phyloP scores from a whole-genome alignment of 2,113 vertebrate species.

The Coptodon rendalli region DNA sequence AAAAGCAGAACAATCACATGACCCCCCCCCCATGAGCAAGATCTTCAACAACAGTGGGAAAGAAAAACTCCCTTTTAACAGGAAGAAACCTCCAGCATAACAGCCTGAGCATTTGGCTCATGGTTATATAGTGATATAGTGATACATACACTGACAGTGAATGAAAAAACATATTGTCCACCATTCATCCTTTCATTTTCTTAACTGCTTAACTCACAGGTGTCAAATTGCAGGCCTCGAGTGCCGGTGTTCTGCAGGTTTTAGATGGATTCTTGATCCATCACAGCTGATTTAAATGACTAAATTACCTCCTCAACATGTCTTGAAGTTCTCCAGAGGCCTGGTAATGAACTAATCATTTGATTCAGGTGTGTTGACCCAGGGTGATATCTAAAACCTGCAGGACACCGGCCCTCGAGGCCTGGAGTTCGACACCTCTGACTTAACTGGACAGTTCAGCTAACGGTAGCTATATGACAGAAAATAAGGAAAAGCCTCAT shows the following conservation, averaged over 20 bases:
- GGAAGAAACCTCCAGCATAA: background rate
- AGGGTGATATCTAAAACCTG: background rate
- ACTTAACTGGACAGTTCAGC: background rate
- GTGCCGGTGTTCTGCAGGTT: background rate
- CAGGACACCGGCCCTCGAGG: fast-evolving
- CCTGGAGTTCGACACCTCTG: fast-evolving
- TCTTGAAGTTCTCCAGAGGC: background rate
- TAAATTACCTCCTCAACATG: background rate
- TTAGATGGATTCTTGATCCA: background rate
- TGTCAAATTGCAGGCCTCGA: background rate
- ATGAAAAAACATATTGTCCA: background rate
- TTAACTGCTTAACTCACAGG: fast-evolving
- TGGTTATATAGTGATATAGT: background rate
- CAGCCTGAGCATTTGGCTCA: background rate
- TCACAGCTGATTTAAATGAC: fast-evolving
- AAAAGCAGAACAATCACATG: background rate
- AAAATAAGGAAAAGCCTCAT: fast-evolving
- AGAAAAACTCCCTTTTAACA: background rate
- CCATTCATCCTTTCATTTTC: background rate
- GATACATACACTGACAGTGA: background rate
- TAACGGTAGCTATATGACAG: background rate
- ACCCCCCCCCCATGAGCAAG: background rate
- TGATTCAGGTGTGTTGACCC: background rate
- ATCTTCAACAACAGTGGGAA: background rate
- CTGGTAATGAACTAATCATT: background rate